A percentile compares a stretch with the other conserved stretches of the same genome.
These are phyloP conservation scores for Cydia fagiglandana DNA, from an alignment of 1,140 invertebrate genomes.

Conservation along the genomic window DNA sequence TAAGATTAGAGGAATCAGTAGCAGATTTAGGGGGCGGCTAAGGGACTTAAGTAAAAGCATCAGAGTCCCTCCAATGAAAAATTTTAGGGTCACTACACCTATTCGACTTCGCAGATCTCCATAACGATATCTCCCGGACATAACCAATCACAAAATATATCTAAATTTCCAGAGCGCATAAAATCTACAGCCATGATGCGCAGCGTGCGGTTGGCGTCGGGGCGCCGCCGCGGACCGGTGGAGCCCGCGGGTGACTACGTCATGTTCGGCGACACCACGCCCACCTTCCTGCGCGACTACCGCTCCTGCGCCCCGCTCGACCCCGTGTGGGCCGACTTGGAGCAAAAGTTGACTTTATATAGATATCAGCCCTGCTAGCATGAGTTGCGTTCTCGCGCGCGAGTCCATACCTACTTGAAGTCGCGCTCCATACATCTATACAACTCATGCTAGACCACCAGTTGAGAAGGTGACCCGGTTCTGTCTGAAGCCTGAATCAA, in stretches of 20 bases:
- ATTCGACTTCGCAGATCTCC: too few species aligned
- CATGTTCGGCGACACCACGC: constrained; percentile 41
- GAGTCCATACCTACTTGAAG: too few species aligned
- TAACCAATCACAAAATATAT: not conserved
- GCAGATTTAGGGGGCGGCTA: too few species aligned
- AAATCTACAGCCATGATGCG: constrained; percentile 59
- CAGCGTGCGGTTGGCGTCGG: constrained; percentile 56
- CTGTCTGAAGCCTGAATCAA: not conserved
- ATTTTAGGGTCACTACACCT: too few species aligned
- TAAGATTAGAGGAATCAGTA: too few species aligned
- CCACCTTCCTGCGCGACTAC: constrained; percentile 34
- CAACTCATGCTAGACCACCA: too few species aligned
- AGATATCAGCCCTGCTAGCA: too few species aligned
- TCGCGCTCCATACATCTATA: too few species aligned
- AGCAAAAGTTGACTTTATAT: constrained; percentile 57
- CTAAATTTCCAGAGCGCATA: constrained; percentile 49
- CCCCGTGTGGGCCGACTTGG: constrained; percentile 59
- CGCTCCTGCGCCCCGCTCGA: constrained; percentile 44
- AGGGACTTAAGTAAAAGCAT: too few species aligned
- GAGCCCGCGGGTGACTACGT: constrained; percentile 37
- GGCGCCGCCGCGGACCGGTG: constrained; percentile 41
- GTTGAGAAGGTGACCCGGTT: constrained; percentile 11
- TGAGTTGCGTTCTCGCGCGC: too few species aligned
- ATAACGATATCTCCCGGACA: too few species aligned
- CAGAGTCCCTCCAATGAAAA: too few species aligned